Base-by-base conservation (phyloP, 2,113 vertebrate genomes). In the Argyrosomus japonicus region DNA sequence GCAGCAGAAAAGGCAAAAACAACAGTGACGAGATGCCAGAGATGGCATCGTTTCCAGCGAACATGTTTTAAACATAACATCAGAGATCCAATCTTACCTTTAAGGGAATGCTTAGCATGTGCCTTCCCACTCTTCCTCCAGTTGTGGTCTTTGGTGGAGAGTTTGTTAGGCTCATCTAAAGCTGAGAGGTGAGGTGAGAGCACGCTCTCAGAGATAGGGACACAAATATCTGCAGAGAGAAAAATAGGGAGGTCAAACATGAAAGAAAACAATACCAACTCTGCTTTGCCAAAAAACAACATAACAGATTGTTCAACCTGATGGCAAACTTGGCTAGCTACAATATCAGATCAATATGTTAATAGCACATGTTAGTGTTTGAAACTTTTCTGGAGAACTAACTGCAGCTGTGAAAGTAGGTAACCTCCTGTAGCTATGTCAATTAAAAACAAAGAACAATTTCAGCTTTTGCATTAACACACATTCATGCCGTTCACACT, bases 101-200 rank as follows among this genome's bases (percentile, higher is more conserved):
- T 99, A 63, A 97, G 93, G 54, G 97, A 91, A 83, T 96, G 89
- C 91, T 98, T 99, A 63, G 96, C 82, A 3, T 97, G 96, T 0
- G 93, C 69, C 86, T 97, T 97, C 65, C 97, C 96, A 5, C 94
- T 90, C 90, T 96, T 98, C 81, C 95, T 98, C 98, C 98, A 99
- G 71, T 93, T 96, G 64, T 97, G 93, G 84, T 98, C 97, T 62
- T 98, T 98, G 93, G 91, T 94, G 7, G 96, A 83, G 32, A 96
- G 95, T 65, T 95, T 96, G 78, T 95, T 96, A 32, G 95, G 94
- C 63, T 97, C 96, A 23, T 98, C 97, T 47, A 98, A 89, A 36
- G 96, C 95, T 25, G 97, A 95, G 88, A 98, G 97, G 89, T 97
- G 97, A 84, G 97, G 94, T 0, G 97, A 97, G 54, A 97, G 91